These are phyloP conservation scores for Micrasema minimum DNA, from an alignment of 1,140 invertebrate species.

Conservation along the genomic window DNA sequence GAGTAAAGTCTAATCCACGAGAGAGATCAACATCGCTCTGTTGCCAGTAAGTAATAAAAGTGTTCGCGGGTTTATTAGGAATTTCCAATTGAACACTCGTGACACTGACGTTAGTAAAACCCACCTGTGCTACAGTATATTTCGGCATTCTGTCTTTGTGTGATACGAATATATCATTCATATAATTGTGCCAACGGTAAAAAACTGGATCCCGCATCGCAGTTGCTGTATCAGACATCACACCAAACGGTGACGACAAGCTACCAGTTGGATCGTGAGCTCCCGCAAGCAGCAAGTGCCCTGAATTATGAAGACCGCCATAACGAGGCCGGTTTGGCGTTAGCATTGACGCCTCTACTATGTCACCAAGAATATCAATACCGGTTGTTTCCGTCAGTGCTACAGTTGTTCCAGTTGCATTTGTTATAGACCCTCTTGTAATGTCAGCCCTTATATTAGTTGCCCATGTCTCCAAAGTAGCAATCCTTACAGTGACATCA, in stretches of 20 bases:
- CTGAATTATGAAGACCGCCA: slow-evolving; percentile 80
- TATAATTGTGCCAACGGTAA: slow-evolving; percentile 84
- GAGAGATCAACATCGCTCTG: slow-evolving; percentile 79
- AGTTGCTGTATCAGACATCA: slow-evolving; percentile 76
- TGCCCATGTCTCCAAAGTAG: slow-evolving; percentile 77
- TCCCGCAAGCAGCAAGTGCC: slow-evolving; percentile 72
- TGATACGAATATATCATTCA: slow-evolving; percentile 82
- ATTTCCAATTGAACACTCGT: slow-evolving; percentile 66
- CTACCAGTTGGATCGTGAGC: slow-evolving; percentile 76
- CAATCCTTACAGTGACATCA: slow-evolving; percentile 72
- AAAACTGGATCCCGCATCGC: slow-evolving; percentile 88
- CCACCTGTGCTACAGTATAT: slow-evolving; percentile 67
- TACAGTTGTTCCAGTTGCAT: slow-evolving; percentile 66
- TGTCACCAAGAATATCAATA: slow-evolving; percentile 83
- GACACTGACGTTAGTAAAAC: slow-evolving; percentile 72
- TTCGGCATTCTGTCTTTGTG: slow-evolving; percentile 77
- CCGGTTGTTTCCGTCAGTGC: slow-evolving; percentile 73
- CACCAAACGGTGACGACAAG: slow-evolving; percentile 64
- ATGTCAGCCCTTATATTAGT: slow-evolving; percentile 80
- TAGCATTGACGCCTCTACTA: slow-evolving; percentile 80
- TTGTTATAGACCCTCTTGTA: slow-evolving; percentile 72
- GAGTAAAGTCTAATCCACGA: slow-evolving; percentile 80
- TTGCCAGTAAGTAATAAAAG: slow-evolving; percentile 77
- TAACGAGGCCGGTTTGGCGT: slow-evolving; percentile 76
- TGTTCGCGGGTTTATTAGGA: slow-evolving; percentile 65